Base-by-base conservation (phyloP, 2,888 invertebrate species). In the Loripinus fragilis region DNA sequence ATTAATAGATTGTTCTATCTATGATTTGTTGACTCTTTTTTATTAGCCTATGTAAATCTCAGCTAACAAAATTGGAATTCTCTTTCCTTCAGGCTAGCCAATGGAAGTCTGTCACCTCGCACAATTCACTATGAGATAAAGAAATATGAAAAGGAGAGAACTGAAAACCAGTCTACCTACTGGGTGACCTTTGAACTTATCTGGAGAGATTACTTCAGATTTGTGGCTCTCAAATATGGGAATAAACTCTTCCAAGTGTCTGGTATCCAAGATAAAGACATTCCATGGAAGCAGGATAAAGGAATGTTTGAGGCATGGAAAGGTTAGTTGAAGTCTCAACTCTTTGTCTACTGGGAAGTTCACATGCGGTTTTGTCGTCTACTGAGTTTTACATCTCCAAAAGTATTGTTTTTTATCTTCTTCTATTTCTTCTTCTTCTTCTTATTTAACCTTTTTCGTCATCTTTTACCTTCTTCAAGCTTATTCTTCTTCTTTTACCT, bases 161-260 rank as follows among this genome's bases (percentile, higher is more conserved):
- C 85, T 7, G 80, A 88, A 20, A 90, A 90, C 74, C 87, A 92
- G 77, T 91, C 92, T n/a, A 91, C 90, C 25, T 91, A 92, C 81
- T 91, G 91, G 90, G 90, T 92, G 45, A 89, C 90, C 71, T 92
- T 92, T 85, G 91, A 92, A 75, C 82, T 92, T 10, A 50, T 91
- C 23, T 92, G 92, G 92, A 79, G 92, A 69, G 91, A 92, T 71
- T 92, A 91, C 71, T 92, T 92, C 71, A 84, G 90, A 80, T 92
- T 80, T 88, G 90, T 90, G 8, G 89, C 88, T 8, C 25, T 91
- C 42, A 91, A 91, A 73, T 91, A 89, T 85, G 92, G 90, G 28
- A 88, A 88, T 71, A 83, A 79, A 74, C 73, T 92, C 8, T 92
- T 92, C 81, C 83, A 83, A 65, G 25, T 80, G 52, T 80, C 80